These are phyloP conservation scores for Phymastichus coffea DNA, from an alignment of 1,140 invertebrate species.

Conservation along the genomic window DNA sequence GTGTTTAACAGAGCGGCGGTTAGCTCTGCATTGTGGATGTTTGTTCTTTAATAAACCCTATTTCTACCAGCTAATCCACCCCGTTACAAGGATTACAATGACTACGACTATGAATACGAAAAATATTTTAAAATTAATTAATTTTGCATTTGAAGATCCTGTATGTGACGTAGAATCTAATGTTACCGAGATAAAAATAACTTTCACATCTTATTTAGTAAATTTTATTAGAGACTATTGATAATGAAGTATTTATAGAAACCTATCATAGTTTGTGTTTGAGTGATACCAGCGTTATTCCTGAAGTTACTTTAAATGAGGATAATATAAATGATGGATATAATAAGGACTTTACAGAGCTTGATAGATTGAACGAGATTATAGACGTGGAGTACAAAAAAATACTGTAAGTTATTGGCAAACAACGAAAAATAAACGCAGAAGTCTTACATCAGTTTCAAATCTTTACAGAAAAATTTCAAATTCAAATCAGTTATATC, in stretches of 20 bases:
- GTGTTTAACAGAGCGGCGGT: too few species aligned
- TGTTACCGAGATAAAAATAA: slow-evolving; percentile 7
- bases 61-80: too few species aligned
- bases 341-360: not conserved
- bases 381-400: slow-evolving; percentile 4
- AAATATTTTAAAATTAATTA: too few species aligned
- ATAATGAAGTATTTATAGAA: slow-evolving; percentile 19
- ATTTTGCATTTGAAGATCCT: too few species aligned
- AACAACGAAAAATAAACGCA: too few species aligned
- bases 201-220: slow-evolving; percentile 14
- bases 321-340: slow-evolving; percentile 7
- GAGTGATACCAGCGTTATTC: not conserved
- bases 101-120: too few species aligned
- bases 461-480: not conserved
- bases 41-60: too few species aligned
- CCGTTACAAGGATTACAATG: too few species aligned
- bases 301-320: too few species aligned
- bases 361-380: not conserved
- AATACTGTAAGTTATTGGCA: slow-evolving; percentile 11
- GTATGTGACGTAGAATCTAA: too few species aligned
- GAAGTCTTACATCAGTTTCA: too few species aligned
- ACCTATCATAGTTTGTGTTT: slow-evolving; percentile 6
- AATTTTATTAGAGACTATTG: slow-evolving; percentile 9
- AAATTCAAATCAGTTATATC: slow-evolving; percentile 16
- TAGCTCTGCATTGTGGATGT: too few species aligned